phyloP scores from a whole-genome alignment of 1,140 invertebrate genomes.

The Drosophila fuyamai region DNA sequence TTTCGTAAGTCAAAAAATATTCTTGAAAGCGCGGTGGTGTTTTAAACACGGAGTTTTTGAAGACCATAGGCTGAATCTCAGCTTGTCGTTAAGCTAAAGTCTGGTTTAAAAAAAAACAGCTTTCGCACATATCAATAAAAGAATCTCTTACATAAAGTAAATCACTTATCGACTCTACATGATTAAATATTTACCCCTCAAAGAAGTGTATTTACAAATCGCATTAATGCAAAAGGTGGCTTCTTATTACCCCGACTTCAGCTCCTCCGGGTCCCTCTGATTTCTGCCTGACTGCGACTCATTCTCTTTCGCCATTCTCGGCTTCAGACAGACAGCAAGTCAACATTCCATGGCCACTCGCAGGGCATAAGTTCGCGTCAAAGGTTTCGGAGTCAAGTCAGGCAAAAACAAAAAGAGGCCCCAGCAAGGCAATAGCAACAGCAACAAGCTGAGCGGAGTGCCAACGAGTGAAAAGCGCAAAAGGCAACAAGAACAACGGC shows the following conservation, averaged over 20 bases:
- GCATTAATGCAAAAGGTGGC: neutral
- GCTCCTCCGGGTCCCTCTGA: conserved; percentile 8
- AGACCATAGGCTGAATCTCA: too few relatives aligned
- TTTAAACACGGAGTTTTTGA: too few relatives aligned
- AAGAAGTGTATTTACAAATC: conserved; percentile 18
- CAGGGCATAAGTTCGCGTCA: conserved; percentile 83
- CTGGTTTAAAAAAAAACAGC: too few relatives aligned
- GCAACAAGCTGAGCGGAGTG: conserved; percentile 46
- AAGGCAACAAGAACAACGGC: conserved; percentile 54
- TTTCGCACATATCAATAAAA: too few relatives aligned
- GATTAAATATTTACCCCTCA: neutral
- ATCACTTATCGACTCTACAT: too few relatives aligned
- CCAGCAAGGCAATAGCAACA: conserved; percentile 5
- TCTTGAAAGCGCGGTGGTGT: too few relatives aligned
- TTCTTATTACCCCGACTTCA: conserved; percentile 19
- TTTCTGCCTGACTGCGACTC: conserved; percentile 50
- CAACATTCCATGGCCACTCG: conserved; percentile 81
- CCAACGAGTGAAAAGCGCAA: conserved; percentile 61
- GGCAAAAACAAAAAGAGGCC: conserved; percentile 26
- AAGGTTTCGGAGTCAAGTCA: conserved; percentile 70
- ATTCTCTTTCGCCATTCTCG: conserved; percentile 58
- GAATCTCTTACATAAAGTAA: too few relatives aligned
- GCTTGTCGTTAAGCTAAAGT: too few relatives aligned
- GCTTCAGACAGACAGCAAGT: conserved; percentile 65
- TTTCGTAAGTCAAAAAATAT: too few relatives aligned